Evolutionary conservation across 2,113 vertebrate genomes (phyloP), one percentile per base, ranked within the genome.

Genomic region (Mastomys natalensis): DNA sequence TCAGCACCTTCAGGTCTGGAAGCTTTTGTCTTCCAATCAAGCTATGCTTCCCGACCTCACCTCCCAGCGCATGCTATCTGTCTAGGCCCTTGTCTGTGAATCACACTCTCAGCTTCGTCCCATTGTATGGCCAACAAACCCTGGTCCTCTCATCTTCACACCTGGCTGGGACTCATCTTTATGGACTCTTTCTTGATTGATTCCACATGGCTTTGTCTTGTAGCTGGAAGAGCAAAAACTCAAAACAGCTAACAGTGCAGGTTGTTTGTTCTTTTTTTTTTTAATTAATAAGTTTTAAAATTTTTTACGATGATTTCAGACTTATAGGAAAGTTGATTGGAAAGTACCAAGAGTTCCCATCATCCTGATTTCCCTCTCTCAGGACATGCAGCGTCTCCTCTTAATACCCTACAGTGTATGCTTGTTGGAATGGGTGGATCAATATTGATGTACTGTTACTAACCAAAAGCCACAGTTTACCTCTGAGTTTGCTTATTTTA

Each of bases 291-390:
- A 21, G 45, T 34, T 87, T 93, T 48, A 5, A 86, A 8, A 17
- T 48, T 58, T 94, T 95, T 62, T 37, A 51, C 55, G 74, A 72
- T 48, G 24, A 29, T 70, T 94, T 89, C n/a, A 80, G 24, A 43
- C 88, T 97, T 89, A 89, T 51, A 91, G 55, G 93, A 87, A 93
- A 96, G 58, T 40, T 68, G 10, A 62, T 40, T 86, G 92, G 68
- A 82, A 97, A 96, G 87, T 87, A 93, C 93, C 66, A 51, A 89
- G 78, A 89, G 16, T 93, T 87, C 72, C 86, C 62, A 17, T 6
- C 82, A 95, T 60, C 21, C 53, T 3, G 19, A 22, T 77, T 19
- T 60, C 4, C 29, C 3, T 58, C 3, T 19, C 15, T 43, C 3
- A 60, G 24, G 10, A 53, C 22, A 7, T n/a, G 37, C 51, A 10